Conservation (phyloP, 2,797 vertebrate species). For the Aldrovandia affinis region DNA sequence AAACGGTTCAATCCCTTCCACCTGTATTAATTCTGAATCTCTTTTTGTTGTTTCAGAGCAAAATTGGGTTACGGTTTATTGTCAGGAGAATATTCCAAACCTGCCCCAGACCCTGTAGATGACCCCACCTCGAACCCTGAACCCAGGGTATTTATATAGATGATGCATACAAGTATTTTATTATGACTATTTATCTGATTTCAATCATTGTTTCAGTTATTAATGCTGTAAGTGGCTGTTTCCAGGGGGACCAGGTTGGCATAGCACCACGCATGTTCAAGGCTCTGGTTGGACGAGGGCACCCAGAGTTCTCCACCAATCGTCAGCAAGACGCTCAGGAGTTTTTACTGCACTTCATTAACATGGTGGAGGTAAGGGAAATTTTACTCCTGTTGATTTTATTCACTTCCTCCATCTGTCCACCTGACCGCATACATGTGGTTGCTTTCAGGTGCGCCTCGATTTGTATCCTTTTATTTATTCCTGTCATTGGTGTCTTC, state of each 20-base stretch:
- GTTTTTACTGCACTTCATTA: conserved; percentile 98
- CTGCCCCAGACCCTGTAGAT: conserved; percentile 78
- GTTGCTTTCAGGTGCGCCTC: background rate
- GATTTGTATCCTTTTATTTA: background rate
- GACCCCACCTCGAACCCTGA: conserved; percentile 81
- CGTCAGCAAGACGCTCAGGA: conserved; percentile 98
- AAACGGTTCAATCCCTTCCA: too few relatives aligned
- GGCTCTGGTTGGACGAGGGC: conserved; percentile 92
- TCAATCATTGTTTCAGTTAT: background rate
- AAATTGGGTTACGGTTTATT: conserved; percentile 92
- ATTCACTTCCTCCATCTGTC: background rate
- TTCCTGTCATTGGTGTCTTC: background rate
- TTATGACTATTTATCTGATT: background rate
- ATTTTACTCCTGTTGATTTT: background rate
- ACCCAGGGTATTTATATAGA: conserved; percentile 77
- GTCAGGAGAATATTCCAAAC: conserved; percentile 95
- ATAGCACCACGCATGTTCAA: conserved; percentile 97
- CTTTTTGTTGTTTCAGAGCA: conserved; percentile 75
- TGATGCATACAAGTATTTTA: background rate
- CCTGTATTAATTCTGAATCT: background rate
- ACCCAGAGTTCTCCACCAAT: conserved; percentile 97
- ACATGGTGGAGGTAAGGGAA: conserved; percentile 95
- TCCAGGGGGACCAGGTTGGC: conserved; percentile 91
- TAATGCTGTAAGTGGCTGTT: background rate
- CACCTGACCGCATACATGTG: background rate